A percentile compares a stretch with the other conserved stretches of the same genome.
Evolutionary conservation across 2,113 vertebrate genomes (phyloP).

Genomic region (Sitta europaea): DNA sequence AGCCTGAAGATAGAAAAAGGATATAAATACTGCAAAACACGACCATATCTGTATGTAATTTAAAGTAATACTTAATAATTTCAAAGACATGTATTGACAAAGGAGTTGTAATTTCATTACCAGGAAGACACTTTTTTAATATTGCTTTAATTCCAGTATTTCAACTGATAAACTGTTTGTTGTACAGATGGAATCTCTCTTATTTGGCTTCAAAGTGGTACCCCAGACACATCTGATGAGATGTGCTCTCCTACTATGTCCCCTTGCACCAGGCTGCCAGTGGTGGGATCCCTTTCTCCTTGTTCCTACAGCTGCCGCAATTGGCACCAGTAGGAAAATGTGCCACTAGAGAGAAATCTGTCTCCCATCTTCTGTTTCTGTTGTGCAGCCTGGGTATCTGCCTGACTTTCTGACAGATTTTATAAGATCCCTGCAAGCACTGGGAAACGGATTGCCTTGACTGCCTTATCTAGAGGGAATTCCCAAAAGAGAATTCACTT

Average conservation of each 20-base stretch:
- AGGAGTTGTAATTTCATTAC: not conserved
- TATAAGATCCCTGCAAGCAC: not conserved
- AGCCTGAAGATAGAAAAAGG: not conserved
- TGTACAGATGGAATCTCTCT: not conserved
- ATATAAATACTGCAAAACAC: not conserved
- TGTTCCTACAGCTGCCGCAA: not conserved
- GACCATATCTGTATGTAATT: not conserved
- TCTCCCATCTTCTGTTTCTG: not conserved
- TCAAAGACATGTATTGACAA: not conserved
- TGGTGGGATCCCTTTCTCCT: not conserved
- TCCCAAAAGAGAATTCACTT: not conserved
- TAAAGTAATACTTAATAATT: not conserved
- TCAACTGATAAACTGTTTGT: not conserved
- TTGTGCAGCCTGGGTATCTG: not conserved
- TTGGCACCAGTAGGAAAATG: not conserved
- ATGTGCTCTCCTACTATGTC: not conserved
- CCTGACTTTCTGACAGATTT: not conserved
- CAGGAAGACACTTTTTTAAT: not conserved
- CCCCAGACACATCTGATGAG: accelerated
- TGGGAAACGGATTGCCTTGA: not conserved
- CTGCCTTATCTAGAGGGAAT: not conserved
- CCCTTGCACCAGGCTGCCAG: not conserved
- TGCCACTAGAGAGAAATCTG: not conserved
- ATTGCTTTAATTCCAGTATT: not conserved
- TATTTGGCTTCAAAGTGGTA: not conserved